Evolutionary conservation across 2,888 invertebrate species (phyloP).

Genomic region (Drosophila heteroneura): DNA sequence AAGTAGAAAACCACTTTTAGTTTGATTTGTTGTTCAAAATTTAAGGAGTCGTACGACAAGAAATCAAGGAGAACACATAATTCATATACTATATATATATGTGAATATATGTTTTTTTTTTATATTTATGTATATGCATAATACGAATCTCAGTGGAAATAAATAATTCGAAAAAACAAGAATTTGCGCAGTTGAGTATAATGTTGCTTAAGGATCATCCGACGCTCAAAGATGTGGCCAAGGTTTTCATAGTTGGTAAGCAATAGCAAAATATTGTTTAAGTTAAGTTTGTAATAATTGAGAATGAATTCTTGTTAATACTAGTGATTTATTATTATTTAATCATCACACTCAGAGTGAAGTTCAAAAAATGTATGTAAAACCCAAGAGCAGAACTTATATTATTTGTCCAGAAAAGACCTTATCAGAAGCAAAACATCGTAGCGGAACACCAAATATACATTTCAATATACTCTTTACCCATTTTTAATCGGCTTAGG

Average conservation of each 20-base stretch:
- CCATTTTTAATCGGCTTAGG: too few species aligned
- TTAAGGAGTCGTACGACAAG: slow-evolving; percentile 19
- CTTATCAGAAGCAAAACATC: too few species aligned
- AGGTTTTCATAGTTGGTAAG: slow-evolving; percentile 55
- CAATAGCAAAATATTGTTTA: background rate
- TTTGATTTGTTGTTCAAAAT: slow-evolving; percentile 45
- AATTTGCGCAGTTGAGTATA: background rate
- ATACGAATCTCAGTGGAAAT: slow-evolving; percentile 8
- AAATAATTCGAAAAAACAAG: background rate
- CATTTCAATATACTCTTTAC: too few species aligned
- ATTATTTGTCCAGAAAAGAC: too few species aligned
- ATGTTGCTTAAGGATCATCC: slow-evolving; percentile 54
- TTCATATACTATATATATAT: background rate
- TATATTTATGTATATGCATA: background rate
- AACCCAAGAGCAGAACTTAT: too few species aligned
- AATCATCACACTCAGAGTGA: background rate
- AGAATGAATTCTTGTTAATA: background rate
- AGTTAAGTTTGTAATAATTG: background rate
- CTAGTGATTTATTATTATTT: background rate
- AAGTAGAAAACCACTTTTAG: slow-evolving; percentile 16
- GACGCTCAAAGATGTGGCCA: slow-evolving; percentile 47
- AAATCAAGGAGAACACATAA: background rate
- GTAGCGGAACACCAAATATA: too few species aligned
- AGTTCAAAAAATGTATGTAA: too few species aligned
- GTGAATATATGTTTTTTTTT: too few species aligned